Conservation (phyloP, 2,888 invertebrate species). For the Laspeyria flexula region DNA sequence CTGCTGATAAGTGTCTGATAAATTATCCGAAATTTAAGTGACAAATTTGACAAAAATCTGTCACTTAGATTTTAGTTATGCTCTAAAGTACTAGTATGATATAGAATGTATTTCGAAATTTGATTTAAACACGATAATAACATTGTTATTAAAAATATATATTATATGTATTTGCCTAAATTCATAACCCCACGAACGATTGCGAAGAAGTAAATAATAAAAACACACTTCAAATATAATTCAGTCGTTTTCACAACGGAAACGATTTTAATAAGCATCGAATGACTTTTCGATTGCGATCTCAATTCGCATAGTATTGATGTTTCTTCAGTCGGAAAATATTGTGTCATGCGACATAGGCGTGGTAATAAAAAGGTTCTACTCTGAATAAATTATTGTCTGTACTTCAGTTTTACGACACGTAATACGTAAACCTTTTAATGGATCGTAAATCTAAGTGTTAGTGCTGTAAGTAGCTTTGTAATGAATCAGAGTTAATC, state of each 20-base stretch:
- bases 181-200: too few species aligned
- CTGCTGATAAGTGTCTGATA: too few species aligned
- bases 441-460: constrained; percentile 21
- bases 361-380: constrained; percentile 6
- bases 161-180: too few species aligned
- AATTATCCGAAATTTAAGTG: too few species aligned
- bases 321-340: constrained; percentile 7
- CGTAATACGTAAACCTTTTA: constrained; percentile 11
- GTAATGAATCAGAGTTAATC: constrained; percentile 21
- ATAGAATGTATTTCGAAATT: too few species aligned
- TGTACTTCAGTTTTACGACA: constrained; percentile 13
- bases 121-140: too few species aligned
- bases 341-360: neutral
- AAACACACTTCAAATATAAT: too few species aligned
- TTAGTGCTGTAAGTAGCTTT: constrained; percentile 3
- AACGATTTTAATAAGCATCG: constrained; percentile 11
- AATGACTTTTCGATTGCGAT: constrained; percentile 4
- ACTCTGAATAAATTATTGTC: constrained; percentile 14
- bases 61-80: too few species aligned
- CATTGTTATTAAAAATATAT: too few species aligned
- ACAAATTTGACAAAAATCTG: too few species aligned
- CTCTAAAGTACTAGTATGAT: too few species aligned
- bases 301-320: neutral
- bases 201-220: too few species aligned
- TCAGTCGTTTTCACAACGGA: constrained; percentile 4